Percentiles rank a stretch among this genome's conserved stretches.
phyloP scores from a whole-genome alignment of 1,140 invertebrate species.

The Brachionus manjavacas region DNA sequence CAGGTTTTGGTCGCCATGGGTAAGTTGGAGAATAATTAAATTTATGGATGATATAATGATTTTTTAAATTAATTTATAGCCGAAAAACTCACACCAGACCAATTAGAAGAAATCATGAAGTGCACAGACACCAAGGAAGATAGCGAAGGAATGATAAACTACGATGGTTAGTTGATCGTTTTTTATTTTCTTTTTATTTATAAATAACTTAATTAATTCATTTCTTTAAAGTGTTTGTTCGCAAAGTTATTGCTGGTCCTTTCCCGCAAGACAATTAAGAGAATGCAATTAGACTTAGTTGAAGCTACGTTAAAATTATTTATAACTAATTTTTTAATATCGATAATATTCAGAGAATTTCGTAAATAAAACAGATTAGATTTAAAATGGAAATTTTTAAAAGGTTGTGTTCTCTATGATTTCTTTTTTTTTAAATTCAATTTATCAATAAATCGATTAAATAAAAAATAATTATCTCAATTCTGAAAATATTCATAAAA shows the following conservation, averaged over 20 bases:
- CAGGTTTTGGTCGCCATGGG: conserved; percentile 42
- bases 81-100: conserved; percentile 33
- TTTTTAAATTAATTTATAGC: not conserved
- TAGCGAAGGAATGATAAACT: conserved; percentile 41
- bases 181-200: not conserved
- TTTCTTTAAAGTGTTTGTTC: conserved; percentile 34
- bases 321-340: not conserved
- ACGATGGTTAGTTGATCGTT: not conserved
- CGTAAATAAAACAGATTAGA: conserved; percentile 11
- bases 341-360: not conserved
- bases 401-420: conserved; percentile 11
- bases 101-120: conserved; percentile 41
- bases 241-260: conserved; percentile 42
- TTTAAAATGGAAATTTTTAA: not conserved
- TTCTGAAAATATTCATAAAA: not conserved
- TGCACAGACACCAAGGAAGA: conserved; percentile 41
- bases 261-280: conserved; percentile 24
- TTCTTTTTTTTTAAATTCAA: not conserved
- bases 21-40: not conserved
- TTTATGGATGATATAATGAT: not conserved
- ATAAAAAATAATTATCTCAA: not conserved
- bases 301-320: conserved; percentile 9
- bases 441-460: conserved; percentile 26
- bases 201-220: not conserved
- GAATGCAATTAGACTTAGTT: not conserved